Evolutionary conservation across 2,888 invertebrate genomes (phyloP).

Genomic region (Labia minor): DNA sequence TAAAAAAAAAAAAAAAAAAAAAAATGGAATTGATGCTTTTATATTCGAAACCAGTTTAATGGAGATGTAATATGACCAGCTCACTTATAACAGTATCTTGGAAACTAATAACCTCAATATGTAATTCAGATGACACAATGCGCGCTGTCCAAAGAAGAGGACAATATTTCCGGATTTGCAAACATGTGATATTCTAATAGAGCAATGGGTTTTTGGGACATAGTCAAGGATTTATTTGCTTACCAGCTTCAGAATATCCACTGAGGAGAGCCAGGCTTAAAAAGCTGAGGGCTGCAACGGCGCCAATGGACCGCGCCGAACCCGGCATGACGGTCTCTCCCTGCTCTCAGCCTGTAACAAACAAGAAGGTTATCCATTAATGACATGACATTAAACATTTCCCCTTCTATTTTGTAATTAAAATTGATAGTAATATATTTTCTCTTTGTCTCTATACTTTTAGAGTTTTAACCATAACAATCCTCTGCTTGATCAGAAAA

Average conservation of each 20-base stretch:
- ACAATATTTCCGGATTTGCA: not conserved
- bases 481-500: too few relatives aligned
- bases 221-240: not conserved
- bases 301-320: not conserved
- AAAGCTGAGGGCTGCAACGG: not conserved
- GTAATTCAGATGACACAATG: conserved; percentile 3
- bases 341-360: not conserved
- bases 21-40: too few relatives aligned
- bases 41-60: too few relatives aligned
- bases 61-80: not conserved
- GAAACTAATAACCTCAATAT: conserved; percentile 3
- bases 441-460: too few relatives aligned
- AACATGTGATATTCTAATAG: not conserved
- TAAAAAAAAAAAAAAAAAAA: too few relatives aligned
- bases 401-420: too few relatives aligned
- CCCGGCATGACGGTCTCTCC: not conserved
- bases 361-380: not conserved
- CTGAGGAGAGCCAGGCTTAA: not conserved
- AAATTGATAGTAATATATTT: too few relatives aligned
- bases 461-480: too few relatives aligned
- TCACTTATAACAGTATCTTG: not conserved
- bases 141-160: not conserved
- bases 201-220: too few relatives aligned
- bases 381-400: too few relatives aligned
- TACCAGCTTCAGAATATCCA: not conserved